phyloP scores from a whole-genome alignment of 2,797 vertebrate genomes.

The Gallinago solitaria region DNA sequence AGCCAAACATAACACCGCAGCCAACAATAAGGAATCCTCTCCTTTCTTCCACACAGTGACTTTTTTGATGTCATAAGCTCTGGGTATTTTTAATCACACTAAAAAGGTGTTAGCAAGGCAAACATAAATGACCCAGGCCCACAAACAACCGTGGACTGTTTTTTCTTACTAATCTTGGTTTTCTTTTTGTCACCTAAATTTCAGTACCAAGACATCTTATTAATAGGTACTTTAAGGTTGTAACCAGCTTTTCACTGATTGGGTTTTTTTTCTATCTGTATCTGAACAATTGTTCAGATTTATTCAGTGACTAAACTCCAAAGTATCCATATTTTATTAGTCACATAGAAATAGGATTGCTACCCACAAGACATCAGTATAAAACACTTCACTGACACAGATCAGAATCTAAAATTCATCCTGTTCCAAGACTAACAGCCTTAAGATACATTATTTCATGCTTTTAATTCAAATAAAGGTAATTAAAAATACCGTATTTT shows the following conservation, averaged over 20 bases:
- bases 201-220: neutral
- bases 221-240: neutral
- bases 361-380: neutral
- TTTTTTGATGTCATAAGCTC: neutral
- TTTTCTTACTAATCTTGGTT: neutral
- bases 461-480: neutral
- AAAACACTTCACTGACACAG: neutral
- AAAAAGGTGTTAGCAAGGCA: neutral
- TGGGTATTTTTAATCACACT: neutral
- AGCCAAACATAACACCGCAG: constrained; percentile 2
- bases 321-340: neutral
- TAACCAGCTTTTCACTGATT: neutral
- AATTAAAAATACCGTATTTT: neutral
- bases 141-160: neutral
- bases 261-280: neutral
- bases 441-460: neutral
- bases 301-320: neutral
- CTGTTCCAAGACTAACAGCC: neutral
- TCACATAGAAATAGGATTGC: neutral
- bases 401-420: neutral
- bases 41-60: neutral
- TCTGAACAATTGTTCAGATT: neutral
- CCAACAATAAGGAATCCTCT: neutral
- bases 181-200: neutral
- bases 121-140: neutral